These are phyloP conservation scores for Rhabdornis inornatus DNA, from an alignment of 2,113 vertebrate genomes.

Conservation along the genomic window DNA sequence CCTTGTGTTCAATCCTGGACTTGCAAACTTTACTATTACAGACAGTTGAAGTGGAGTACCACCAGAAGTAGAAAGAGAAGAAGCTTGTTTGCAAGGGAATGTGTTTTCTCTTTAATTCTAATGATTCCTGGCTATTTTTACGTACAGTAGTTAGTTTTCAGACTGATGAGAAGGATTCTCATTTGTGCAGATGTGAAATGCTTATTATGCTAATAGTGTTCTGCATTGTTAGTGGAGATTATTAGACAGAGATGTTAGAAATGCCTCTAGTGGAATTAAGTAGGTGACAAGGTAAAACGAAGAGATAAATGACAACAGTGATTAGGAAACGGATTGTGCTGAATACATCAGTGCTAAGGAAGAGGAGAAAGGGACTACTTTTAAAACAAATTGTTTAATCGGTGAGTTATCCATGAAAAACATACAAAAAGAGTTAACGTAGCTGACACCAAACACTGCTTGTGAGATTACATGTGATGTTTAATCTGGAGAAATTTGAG, in stretches of 20 bases:
- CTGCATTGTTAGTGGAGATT: slow-evolving; percentile 72
- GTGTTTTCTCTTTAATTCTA: slow-evolving; percentile 7
- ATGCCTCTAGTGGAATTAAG: slow-evolving; percentile 68
- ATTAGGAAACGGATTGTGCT: neutral
- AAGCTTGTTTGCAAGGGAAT: neutral
- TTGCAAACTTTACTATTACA: neutral
- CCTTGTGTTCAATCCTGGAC: neutral
- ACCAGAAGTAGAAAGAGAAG: neutral
- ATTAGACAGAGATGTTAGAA: slow-evolving; percentile 72
- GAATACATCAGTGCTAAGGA: neutral
- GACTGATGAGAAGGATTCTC: slow-evolving; percentile 62
- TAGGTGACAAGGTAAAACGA: slow-evolving; percentile 70
- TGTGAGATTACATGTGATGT: neutral
- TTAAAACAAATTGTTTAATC: neutral
- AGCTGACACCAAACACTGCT: neutral
- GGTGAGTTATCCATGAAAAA: neutral
- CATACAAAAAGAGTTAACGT: neutral
- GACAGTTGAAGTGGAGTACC: neutral
- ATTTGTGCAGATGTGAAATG: slow-evolving; percentile 72
- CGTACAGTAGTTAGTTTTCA: slow-evolving; percentile 59
- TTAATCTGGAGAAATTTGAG: neutral
- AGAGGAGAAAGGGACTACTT: neutral
- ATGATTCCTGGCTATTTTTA: slow-evolving; percentile 49
- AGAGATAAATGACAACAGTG: slow-evolving; percentile 65
- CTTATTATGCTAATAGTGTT: slow-evolving; percentile 72